Conservation (phyloP, 1,140 invertebrate genomes). For the Agrilus planipennis region DNA sequence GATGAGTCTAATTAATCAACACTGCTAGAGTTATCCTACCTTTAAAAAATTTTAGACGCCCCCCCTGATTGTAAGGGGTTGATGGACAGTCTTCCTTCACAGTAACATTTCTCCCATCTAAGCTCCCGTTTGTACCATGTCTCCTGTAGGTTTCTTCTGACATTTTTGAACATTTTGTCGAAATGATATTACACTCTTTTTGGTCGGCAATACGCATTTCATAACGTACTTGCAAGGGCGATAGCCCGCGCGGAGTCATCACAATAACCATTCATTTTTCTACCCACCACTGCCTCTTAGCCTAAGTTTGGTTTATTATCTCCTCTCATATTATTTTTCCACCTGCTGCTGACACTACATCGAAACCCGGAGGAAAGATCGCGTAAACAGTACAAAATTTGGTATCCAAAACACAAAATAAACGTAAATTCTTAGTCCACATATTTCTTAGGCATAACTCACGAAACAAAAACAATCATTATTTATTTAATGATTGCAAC, state of each 20-base stretch:
- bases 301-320: too few species aligned
- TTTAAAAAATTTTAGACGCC: conserved; percentile 50
- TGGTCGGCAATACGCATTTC: conserved; percentile 30
- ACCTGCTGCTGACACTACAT: too few species aligned
- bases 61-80: conserved; percentile 34
- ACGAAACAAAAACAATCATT: too few species aligned
- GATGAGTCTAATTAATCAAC: not conserved
- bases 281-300: conserved; percentile 13
- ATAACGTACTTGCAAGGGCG: conserved; percentile 20
- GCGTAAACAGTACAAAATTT: too few species aligned
- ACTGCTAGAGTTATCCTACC: conserved; percentile 28
- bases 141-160: conserved; percentile 50
- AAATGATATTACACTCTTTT: conserved; percentile 23
- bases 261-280: conserved; percentile 17
- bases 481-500: too few species aligned
- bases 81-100: conserved; percentile 25
- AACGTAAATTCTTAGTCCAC: too few species aligned
- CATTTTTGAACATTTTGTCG: conserved; percentile 53
- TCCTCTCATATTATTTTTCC: too few species aligned
- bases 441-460: too few species aligned
- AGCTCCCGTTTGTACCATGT: conserved; percentile 50
- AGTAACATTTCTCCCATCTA: conserved; percentile 32
- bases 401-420: too few species aligned
- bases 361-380: too few species aligned
- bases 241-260: conserved; percentile 16